phyloP scores from a whole-genome alignment of 2,888 invertebrate species.

The Drosophila nr. medialis region DNA sequence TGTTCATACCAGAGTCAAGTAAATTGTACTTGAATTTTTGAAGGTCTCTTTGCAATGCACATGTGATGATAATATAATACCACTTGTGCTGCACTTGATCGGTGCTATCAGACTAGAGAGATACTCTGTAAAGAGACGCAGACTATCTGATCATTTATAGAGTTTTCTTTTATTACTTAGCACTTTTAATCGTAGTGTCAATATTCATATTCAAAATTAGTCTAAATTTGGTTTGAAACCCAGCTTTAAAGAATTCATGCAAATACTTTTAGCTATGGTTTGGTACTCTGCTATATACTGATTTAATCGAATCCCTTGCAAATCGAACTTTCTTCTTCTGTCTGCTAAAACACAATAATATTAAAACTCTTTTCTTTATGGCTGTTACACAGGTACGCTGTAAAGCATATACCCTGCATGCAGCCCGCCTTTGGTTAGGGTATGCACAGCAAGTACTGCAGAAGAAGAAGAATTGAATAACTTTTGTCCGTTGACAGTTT shows the following conservation, averaged over 20 bases:
- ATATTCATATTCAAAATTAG: neutral
- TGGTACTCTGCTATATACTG: neutral
- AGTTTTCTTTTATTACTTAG: too few species aligned
- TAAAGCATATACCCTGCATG: constrained; percentile 4
- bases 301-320: neutral
- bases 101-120: neutral
- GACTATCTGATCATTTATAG: neutral
- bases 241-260: neutral
- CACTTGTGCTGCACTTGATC: neutral
- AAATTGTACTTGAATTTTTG: constrained; percentile 45
- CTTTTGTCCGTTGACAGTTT: constrained; percentile 47
- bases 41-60: constrained; percentile 45
- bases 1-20: neutral
- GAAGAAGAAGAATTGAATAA: constrained; percentile 15
- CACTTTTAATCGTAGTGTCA: too few species aligned
- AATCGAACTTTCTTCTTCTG: neutral
- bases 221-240: neutral
- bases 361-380: neutral
- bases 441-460: constrained; percentile 1
- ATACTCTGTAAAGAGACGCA: constrained; percentile 7
- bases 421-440: neutral
- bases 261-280: neutral
- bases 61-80: constrained; percentile 42
- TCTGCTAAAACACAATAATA: too few species aligned
- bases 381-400: neutral